Evolutionary conservation across 2,797 vertebrate genomes (phyloP).

Genomic region (Mustela erminea): DNA sequence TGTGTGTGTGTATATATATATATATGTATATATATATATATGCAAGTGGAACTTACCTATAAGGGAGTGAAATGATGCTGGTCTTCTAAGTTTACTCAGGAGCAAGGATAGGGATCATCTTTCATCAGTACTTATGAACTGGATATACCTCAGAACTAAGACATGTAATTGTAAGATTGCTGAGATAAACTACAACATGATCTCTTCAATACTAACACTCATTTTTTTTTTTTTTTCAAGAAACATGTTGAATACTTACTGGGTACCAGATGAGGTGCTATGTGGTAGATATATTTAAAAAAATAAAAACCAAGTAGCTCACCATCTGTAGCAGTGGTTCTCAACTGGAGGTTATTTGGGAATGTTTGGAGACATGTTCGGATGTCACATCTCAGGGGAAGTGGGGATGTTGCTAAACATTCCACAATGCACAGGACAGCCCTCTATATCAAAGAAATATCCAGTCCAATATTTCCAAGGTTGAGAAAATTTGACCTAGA

Average conservation of each 20-base stretch:
- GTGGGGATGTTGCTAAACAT: neutral
- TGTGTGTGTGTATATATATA: too few species aligned
- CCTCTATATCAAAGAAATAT: neutral
- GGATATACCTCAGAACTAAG: neutral
- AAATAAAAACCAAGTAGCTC: neutral
- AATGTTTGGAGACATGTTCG: neutral
- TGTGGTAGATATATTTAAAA: neutral
- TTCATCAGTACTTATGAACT: neutral
- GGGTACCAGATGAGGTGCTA: neutral
- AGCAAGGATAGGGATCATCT: neutral
- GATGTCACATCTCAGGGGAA: neutral
- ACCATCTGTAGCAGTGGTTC: neutral
- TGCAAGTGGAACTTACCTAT: neutral
- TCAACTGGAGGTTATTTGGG: neutral
- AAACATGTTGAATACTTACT: neutral
- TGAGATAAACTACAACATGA: neutral
- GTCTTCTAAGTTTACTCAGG: neutral
- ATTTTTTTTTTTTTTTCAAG: neutral
- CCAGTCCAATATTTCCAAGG: neutral
- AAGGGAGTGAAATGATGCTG: neutral
- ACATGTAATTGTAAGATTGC: neutral
- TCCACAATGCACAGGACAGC: neutral
- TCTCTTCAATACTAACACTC: slow-evolving; percentile 22
- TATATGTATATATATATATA: too few species aligned
- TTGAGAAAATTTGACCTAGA: neutral